These are phyloP conservation scores for Antigone vipio DNA, from an alignment of 2,113 vertebrate species.

Conservation along the genomic window DNA sequence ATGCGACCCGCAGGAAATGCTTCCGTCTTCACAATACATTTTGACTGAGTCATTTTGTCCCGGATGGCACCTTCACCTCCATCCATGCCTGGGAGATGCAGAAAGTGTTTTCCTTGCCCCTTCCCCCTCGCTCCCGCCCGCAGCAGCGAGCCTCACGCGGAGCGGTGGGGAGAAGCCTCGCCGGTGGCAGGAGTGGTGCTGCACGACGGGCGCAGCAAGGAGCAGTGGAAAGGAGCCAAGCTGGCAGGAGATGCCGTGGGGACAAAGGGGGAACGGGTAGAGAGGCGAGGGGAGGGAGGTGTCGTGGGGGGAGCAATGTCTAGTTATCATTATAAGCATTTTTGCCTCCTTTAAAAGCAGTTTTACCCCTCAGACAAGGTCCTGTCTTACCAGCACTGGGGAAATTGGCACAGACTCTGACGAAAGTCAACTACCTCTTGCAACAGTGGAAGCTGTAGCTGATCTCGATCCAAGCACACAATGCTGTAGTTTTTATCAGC, in stretches of 20 bases:
- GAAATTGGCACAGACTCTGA: background rate
- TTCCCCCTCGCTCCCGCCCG: background rate
- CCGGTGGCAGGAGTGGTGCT: rapidly evolving
- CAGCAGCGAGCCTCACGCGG: background rate
- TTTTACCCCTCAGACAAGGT: background rate
- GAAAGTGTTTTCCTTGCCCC: background rate
- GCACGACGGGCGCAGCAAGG: background rate
- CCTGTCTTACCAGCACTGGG: background rate
- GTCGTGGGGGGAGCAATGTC: background rate
- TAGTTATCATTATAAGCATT: background rate
- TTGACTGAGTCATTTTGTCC: background rate
- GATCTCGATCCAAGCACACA: background rate
- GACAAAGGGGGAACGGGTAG: background rate
- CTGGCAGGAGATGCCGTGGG: background rate
- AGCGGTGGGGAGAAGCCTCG: rapidly evolving
- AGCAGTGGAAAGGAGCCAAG: background rate
- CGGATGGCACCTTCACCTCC: rapidly evolving
- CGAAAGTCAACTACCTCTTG: background rate
- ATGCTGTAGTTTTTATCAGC: background rate
- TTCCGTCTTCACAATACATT: background rate
- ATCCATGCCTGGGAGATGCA: background rate
- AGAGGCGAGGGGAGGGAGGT: background rate
- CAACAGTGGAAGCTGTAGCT: background rate
- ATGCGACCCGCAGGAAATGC: rapidly evolving
- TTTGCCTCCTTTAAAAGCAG: background rate